Evolutionary conservation across 2,797 vertebrate genomes (phyloP), one percentile per base, ranked within the genome.

Genomic region (Pangasius krempfi): DNA sequence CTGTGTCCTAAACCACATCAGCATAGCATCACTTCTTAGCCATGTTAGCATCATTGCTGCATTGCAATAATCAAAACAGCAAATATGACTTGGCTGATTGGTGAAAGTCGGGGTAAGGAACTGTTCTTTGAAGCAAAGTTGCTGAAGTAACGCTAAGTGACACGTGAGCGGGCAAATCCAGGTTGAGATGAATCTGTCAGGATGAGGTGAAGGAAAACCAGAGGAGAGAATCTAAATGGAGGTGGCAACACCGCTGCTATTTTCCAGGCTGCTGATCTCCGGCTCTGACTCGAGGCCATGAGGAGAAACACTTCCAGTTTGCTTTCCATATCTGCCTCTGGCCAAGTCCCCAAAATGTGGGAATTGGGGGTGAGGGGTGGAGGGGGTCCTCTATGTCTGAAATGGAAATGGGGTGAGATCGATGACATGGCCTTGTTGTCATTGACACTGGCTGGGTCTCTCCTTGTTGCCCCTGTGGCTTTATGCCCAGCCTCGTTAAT

Each of bases 401-500:
- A 68, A 68, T n/a, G 62, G 58, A 84, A 68, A 30, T 68, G n/a
- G 22, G 62, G 47, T 18, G 62, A 52, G 64, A 84, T 84, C n/a
- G 82, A 84, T 68, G 82, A 22, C 44, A 68, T 33, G 62, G 82
- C 60, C 82, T 84, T 84, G 82, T 84, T 84, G 62, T 50, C 82
- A 84, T 66, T 84, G 62, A 84, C 82, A 92, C 90, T 87, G 37
- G 81, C 3, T 84, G 86, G 92, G 90, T 75, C 92, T 93, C 91
- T 92, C 94, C 93, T 91, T 91, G 92, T 91, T 92, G 90, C 91
- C 87, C 94, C 93, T 90, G 92, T 90, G 89, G 93, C 4, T 89
- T 89, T 2, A 91, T n/a, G 87, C 92, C 93, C 92, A 88, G 89
- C 94, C 93, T 94, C 94, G 93, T 95, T 96, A 95, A 96, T 96